Evolutionary conservation across 2,797 vertebrate species (phyloP).

Genomic region (Clarias platycephalus): DNA sequence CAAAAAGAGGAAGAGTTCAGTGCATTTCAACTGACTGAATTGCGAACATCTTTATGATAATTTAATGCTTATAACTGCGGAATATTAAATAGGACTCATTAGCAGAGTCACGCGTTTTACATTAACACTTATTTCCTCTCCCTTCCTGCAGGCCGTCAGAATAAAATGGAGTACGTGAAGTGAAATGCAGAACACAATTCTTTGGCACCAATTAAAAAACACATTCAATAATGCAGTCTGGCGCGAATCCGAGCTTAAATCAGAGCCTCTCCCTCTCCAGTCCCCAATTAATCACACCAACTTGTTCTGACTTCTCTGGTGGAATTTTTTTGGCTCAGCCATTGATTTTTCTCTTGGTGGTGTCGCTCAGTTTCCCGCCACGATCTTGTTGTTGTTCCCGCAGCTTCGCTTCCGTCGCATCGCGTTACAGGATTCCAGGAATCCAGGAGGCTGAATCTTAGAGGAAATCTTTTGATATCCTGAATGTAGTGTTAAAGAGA

Average conservation of each 20-base stretch:
- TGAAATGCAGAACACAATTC: slow-evolving; percentile 67
- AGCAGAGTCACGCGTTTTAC: slow-evolving; percentile 76
- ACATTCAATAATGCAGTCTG: slow-evolving; percentile 74
- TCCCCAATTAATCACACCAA: slow-evolving; percentile 72
- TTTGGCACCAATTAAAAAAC: slow-evolving; percentile 68
- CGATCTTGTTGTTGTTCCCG: slow-evolving; percentile 23
- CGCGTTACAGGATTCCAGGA: slow-evolving; percentile 5
- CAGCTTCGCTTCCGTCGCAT: background rate
- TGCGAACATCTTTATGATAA: slow-evolving; percentile 77
- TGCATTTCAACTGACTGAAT: slow-evolving; percentile 76
- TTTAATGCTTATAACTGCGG: slow-evolving; percentile 75
- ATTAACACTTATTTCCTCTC: slow-evolving; percentile 74
- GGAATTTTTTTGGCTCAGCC: slow-evolving; percentile 1
- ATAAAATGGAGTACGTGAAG: slow-evolving; percentile 59
- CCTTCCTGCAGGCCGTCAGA: slow-evolving; percentile 30
- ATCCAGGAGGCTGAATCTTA: background rate
- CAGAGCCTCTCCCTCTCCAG: slow-evolving; percentile 65
- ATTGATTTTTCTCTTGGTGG: slow-evolving; percentile 3
- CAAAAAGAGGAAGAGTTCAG: slow-evolving; percentile 68
- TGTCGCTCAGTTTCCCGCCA: slow-evolving; percentile 36
- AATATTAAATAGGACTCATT: slow-evolving; percentile 76
- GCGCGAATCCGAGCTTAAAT: slow-evolving; percentile 76
- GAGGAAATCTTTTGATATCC: slow-evolving; percentile 6
- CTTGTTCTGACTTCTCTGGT: slow-evolving; percentile 67
- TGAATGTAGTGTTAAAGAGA: background rate